Conservation (phyloP, 30 jellyfish, hydroid and myxozoan genomes). For the Phacellophora camtschatica region DNA sequence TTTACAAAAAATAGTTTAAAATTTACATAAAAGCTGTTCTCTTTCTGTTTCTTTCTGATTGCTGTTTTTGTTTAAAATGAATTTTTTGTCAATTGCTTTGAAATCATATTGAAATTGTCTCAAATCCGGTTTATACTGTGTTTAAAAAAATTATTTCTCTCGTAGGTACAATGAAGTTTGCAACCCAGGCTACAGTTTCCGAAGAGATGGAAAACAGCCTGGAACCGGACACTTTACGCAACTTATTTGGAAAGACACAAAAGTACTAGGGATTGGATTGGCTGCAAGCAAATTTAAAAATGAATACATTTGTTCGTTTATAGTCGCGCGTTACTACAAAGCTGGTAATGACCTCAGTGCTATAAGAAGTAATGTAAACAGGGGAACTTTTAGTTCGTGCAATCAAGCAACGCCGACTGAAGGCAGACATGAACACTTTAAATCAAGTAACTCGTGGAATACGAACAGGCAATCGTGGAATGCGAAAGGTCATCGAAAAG, state of each 20-base stretch:
- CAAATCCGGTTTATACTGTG: background rate
- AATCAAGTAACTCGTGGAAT: background rate
- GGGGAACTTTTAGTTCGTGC: slow-evolving; percentile 61
- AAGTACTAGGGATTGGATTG: slow-evolving; percentile 83
- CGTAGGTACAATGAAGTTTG: slow-evolving; percentile 96
- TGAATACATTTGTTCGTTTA: slow-evolving; percentile 86
- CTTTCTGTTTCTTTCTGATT: no score
- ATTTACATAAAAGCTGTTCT: no score
- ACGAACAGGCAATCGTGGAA: background rate
- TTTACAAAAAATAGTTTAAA: no score
- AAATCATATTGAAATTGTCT: background rate
- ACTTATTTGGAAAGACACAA: slow-evolving; percentile 86
- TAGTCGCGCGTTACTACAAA: slow-evolving; percentile 90
- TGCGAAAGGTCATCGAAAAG: background rate
- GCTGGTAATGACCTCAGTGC: slow-evolving; percentile 87
- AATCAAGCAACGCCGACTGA: background rate
- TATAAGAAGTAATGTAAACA: slow-evolving; percentile 62
- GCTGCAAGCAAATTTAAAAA: slow-evolving; percentile 82
- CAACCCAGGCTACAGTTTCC: slow-evolving; percentile 88
- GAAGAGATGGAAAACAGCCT: slow-evolving; percentile 68
- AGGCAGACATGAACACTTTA: background rate
- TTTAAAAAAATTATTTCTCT: no score
- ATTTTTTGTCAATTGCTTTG: background rate
- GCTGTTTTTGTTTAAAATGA: no score
- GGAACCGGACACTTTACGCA: slow-evolving; percentile 98